These are phyloP conservation scores for Phania funesta DNA, from an alignment of 2,888 invertebrate genomes.

Conservation along the genomic window DNA sequence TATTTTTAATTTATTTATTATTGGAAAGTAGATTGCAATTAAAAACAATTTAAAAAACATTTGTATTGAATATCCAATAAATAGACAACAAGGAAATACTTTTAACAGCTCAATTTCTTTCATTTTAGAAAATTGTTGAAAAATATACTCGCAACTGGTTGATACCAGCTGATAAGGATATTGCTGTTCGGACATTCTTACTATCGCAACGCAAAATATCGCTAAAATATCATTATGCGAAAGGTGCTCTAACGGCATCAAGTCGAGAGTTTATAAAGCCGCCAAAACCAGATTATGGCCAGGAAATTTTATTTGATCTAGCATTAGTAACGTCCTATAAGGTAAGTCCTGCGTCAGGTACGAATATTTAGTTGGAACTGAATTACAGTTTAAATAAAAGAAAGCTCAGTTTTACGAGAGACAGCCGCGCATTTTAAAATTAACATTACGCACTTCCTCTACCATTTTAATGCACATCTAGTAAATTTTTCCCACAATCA, in stretches of 20 bases:
- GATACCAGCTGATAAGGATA: constrained; percentile 83
- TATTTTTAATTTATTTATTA: no score
- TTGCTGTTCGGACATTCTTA: constrained; percentile 85
- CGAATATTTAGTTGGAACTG: no score
- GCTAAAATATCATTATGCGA: constrained; percentile 78
- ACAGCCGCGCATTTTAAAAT: no score
- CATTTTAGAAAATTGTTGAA: constrained; percentile 83
- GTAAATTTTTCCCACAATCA: no score
- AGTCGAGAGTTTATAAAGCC: constrained; percentile 86
- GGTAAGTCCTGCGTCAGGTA: constrained; percentile 81
- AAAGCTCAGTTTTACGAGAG: no score
- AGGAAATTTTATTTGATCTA: constrained; percentile 84
- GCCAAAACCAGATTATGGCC: constrained; percentile 86
- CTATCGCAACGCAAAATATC: constrained; percentile 82
- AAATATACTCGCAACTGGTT: constrained; percentile 83
- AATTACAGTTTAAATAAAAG: no score
- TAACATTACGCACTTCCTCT: no score
- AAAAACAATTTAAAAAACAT: no score
- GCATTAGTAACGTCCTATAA: constrained; percentile 85
- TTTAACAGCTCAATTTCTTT: neutral
- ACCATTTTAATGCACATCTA: no score
- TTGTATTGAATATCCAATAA: no score
- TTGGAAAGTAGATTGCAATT: no score
- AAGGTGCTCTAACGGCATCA: constrained; percentile 77
- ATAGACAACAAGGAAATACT: no score